These are phyloP conservation scores for Calyptomena viridis DNA, from an alignment of 2,113 vertebrate genomes.

Conservation along the genomic window DNA sequence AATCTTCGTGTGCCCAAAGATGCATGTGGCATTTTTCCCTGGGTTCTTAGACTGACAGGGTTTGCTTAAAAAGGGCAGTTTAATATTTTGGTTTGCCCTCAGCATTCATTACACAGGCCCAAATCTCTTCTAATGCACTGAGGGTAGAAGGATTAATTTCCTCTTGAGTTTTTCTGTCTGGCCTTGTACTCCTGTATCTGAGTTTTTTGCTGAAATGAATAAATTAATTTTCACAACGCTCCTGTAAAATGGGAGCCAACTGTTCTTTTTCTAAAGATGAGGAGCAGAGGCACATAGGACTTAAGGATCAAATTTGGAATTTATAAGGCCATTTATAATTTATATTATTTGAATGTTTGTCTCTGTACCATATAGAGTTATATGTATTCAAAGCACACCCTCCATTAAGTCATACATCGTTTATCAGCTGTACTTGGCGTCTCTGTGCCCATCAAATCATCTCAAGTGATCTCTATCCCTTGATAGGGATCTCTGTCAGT, in stretches of 20 bases:
- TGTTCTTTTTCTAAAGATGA: neutral
- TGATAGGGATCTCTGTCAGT: neutral
- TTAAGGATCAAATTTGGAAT: neutral
- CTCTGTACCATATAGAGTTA: neutral
- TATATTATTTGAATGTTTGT: neutral
- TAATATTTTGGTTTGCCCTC: neutral
- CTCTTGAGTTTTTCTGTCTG: neutral
- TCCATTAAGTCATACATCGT: neutral
- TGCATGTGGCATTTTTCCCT: fast-evolving
- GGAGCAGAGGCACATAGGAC: neutral
- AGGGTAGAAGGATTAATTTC: neutral
- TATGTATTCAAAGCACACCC: neutral
- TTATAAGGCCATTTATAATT: neutral
- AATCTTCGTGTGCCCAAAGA: neutral
- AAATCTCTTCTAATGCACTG: neutral
- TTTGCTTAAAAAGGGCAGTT: neutral
- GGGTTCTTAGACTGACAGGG: neutral
- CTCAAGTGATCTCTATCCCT: neutral
- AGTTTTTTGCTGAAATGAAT: neutral
- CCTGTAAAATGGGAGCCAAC: neutral
- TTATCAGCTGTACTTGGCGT: neutral
- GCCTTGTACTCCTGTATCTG: neutral
- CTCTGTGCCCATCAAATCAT: neutral
- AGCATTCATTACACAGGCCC: neutral
- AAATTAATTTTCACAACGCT: neutral